phyloP scores from a whole-genome alignment of 2,113 vertebrate species.

The Trematocara macrostoma region DNA sequence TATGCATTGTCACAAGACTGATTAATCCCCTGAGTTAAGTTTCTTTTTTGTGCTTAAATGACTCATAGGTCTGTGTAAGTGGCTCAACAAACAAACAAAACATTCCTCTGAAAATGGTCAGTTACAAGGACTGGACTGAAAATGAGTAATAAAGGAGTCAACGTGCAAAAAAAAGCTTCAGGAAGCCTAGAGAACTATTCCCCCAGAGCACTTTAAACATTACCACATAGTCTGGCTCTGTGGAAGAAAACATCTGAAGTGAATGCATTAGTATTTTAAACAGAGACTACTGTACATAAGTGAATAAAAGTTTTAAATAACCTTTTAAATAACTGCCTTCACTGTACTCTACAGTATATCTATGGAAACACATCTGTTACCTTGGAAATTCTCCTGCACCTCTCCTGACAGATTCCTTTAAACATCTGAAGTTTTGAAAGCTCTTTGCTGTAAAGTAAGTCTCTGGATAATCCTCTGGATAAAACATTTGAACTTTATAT shows the following conservation, averaged over 20 bases:
- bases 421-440: background rate
- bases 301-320: background rate
- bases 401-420: background rate
- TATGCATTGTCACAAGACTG: background rate
- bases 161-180: background rate
- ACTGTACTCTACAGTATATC: background rate
- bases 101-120: background rate
- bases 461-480: background rate
- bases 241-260: background rate
- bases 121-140: background rate
- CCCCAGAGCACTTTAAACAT: background rate
- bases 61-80: background rate
- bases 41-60: background rate
- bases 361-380: background rate
- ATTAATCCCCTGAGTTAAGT: background rate
- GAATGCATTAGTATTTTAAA: background rate
- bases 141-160: background rate
- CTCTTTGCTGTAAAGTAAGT: background rate
- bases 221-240: background rate
- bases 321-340: background rate
- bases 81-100: background rate
- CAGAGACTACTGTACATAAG: background rate
- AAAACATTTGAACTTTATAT: background rate
- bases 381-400: background rate
- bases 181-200: background rate